Conservation (phyloP, 2,888 invertebrate genomes). For the Drosophila mayaguana region DNA sequence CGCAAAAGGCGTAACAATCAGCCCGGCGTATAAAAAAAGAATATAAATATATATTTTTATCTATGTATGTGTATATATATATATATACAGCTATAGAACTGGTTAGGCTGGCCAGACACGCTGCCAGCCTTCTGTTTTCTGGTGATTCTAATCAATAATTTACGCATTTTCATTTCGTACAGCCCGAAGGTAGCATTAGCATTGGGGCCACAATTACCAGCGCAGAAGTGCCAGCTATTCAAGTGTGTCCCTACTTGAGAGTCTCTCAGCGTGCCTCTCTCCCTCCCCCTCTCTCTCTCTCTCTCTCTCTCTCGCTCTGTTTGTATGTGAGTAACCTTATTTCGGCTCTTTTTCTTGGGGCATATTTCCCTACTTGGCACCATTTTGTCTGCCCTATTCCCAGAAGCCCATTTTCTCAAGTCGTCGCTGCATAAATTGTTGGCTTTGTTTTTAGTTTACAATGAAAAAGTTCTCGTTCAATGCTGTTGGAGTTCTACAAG, state of each 20-base stretch:
- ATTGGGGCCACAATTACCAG: constrained; percentile 72
- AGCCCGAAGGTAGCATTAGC: constrained; percentile 75
- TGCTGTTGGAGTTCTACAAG: constrained; percentile 34
- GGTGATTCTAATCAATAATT: constrained; percentile 80
- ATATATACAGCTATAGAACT: neutral
- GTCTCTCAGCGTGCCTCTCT: constrained; percentile 6
- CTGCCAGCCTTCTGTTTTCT: constrained; percentile 42
- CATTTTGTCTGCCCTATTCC: constrained; percentile 55
- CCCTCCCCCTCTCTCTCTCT: no score
- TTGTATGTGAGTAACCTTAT: constrained; percentile 27
- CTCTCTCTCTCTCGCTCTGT: neutral
- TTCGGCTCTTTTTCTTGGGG: constrained; percentile 19
- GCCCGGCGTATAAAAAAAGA: constrained; percentile 28
- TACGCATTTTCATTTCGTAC: constrained; percentile 75
- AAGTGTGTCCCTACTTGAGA: constrained; percentile 52
- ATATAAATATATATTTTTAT: constrained; percentile 12
- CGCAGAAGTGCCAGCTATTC: constrained; percentile 68
- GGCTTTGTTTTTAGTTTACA: constrained; percentile 55
- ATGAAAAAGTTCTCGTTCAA: constrained; percentile 38
- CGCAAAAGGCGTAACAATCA: constrained; percentile 70
- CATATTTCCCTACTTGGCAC: constrained; percentile 20
- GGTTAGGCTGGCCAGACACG: constrained; percentile 27
- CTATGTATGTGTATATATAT: neutral
- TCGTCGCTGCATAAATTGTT: constrained; percentile 66
- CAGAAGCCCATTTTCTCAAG: constrained; percentile 62